These are phyloP conservation scores for Notospermus geniculatus DNA, from an alignment of 1,140 invertebrate genomes.

Conservation along the genomic window DNA sequence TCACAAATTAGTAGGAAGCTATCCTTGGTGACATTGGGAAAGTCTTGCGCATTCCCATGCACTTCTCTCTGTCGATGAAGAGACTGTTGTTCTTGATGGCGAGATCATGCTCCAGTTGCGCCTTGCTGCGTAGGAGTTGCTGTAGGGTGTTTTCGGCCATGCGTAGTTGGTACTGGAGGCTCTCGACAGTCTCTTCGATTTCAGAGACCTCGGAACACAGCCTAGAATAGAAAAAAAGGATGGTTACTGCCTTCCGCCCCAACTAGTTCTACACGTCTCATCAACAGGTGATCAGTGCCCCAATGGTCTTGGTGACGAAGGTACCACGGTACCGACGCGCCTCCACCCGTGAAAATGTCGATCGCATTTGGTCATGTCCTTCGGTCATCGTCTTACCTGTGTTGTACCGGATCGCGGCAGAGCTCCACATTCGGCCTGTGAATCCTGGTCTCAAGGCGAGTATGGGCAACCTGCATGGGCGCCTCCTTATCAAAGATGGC, in stretches of 20 bases:
- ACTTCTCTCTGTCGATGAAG: constrained; percentile 92
- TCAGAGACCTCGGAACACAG: constrained; percentile 54
- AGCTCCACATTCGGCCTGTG: constrained; percentile 84
- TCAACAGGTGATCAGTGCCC: no score
- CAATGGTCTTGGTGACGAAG: no score
- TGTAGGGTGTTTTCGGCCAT: constrained; percentile 65
- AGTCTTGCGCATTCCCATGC: constrained; percentile 82
- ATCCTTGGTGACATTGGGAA: constrained; percentile 67
- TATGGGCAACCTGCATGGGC: constrained; percentile 76
- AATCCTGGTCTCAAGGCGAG: constrained; percentile 77
- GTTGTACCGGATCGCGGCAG: constrained; percentile 80
- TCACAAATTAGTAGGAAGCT: constrained; percentile 35
- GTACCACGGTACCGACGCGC: no score
- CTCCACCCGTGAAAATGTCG: no score
- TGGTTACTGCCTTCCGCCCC: no score
- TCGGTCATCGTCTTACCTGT: constrained; percentile 65
- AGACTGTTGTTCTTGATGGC: constrained; percentile 85
- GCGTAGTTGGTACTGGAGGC: constrained; percentile 50
- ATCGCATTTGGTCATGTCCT: no score
- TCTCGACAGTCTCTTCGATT: constrained; percentile 52
- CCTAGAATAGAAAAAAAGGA: constrained; percentile 34
- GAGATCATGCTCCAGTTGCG: constrained; percentile 81
- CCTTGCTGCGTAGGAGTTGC: constrained; percentile 76
- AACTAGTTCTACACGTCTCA: no score
- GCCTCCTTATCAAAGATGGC: constrained; percentile 55